Conservation (phyloP, 2,113 vertebrate genomes). For the Scomber scombrus region DNA sequence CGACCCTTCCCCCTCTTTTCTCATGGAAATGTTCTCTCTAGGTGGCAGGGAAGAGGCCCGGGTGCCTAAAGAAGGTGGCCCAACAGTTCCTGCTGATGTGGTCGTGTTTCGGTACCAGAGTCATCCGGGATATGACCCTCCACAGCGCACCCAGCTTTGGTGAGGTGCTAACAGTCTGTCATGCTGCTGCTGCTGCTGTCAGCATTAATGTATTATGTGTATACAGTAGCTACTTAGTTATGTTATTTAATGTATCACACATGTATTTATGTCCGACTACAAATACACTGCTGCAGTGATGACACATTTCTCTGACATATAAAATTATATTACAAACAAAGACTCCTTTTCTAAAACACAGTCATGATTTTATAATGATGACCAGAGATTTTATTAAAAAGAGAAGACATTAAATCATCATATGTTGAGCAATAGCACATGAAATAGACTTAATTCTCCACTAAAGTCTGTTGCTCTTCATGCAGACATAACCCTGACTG, state of each 20-base stretch:
- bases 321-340: too few relatives aligned
- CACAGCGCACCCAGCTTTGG: conserved; percentile 99
- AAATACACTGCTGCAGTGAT: not conserved
- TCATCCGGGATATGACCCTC: conserved; percentile 99
- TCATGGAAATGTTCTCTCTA: conserved; percentile 88
- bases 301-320: too few relatives aligned
- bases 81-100: conserved; percentile 99
- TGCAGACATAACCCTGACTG: too few relatives aligned
- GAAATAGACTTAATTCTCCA: too few relatives aligned
- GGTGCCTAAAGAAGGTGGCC: conserved; percentile 95
- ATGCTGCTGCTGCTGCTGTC: not conserved
- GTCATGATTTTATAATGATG: not conserved
- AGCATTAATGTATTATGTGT: not conserved
- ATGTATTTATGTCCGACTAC: not conserved
- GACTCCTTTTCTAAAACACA: not conserved
- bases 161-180: conserved; percentile 77
- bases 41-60: conserved; percentile 96
- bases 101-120: conserved; percentile 98
- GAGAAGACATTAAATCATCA: not conserved
- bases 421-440: not conserved
- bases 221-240: not conserved
- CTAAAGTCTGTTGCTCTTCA: too few relatives aligned
- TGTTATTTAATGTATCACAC: not conserved
- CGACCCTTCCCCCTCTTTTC: conserved; percentile 79
- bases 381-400: not conserved